Base-by-base conservation (phyloP, 2,113 vertebrate genomes). In the Clinocottus analis region DNA sequence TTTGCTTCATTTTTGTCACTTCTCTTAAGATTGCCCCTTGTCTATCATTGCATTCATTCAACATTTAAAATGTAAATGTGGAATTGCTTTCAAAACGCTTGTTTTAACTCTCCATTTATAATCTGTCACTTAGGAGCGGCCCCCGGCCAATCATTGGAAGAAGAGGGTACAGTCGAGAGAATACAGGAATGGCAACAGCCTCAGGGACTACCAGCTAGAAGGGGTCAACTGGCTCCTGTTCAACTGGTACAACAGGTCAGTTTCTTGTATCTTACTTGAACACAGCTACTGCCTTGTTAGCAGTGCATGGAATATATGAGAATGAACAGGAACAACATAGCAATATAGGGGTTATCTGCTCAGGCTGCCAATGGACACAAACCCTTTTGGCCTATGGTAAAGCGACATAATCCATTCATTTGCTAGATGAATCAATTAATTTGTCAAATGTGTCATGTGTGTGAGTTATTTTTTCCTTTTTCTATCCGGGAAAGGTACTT, bases 171-270 rank as follows among this genome's bases (percentile, higher is more conserved):
- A 97, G 61, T 99, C 98, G 61, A 96, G 98, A 89, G 96, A 98
- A 80, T 99, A 99, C 86, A 97, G 96, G 93, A 99, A 97, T 82
- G 94, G 96, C 83, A 99, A 99, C 93, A 95, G 96, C 94, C 98
- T 99, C 96, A 97, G 98, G 97, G 98, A 99, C 88, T 99, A 99
- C 92, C 98, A 99, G 92, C 94, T 99, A 61, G 98, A 99, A 93
- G 98, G 98, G 90, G 97, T 99, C 88, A 99, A 99, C 93, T 99
- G 98, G 98, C 97, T 99, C 45, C 95, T 99, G 0, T 99, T 99
- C 94, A 99, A 99, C 94, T 99, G 98, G 98, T 99, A 99, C 91
- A 99, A 99, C 94, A 98, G 98, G 98, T 99, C 93, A 88, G 94
- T 91, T 61, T 67, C 9, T 12, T 61, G 2, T 19, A 11, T 27